Evolutionary conservation across 1,140 invertebrate species (phyloP), one percentile per base, ranked within the genome.

Genomic region (Muscidifurax raptorellus): DNA sequence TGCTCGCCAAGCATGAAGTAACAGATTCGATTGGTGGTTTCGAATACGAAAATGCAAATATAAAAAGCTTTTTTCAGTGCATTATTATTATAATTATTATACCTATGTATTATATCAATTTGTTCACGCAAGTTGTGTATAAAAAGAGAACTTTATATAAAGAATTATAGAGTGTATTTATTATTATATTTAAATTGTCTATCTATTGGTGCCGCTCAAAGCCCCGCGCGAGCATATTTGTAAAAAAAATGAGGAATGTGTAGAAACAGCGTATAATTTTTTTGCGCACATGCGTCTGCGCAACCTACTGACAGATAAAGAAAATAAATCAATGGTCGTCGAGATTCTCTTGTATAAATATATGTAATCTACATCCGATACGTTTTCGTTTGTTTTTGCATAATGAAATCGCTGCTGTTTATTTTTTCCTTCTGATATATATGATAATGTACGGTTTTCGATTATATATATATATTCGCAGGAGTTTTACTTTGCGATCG

Each of bases 141-240:
- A 76, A 74, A 74, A 30, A 36, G 52, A 59, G 27, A 69, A n/a
- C 52, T 59, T n/a, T 59, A 59, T 59, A 59, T 47, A 47, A 25
- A n/a, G n/a, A n/a, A n/a, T n/a, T 59, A 59, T 9, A 69, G 27
- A 44, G 18, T 82, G 40, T 77, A 77, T 77, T 66, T 67, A 27
- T 47, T 40, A 44, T 44, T 36, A 30, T 67, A 32, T 78, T 59
- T 83, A 5, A 76, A 59, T 59, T 59, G 52, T n/a, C 22, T 59
- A 59, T 59, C 22, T 22, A 83, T 78, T 78, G 75, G 75, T 59
- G 82, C 36, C 74, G 59, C 74, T 69, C 36, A 13, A 78, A 52
- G 30, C 74, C 74, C 74, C 32, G 36, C 71, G 9, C 28, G 72
- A 36, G 32, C 32, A 59, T 30, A 32, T 74, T 74, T 74, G 22